These are phyloP conservation scores for Rhinichthys klamathensis DNA, from an alignment of 2,113 vertebrate genomes.

Conservation along the genomic window DNA sequence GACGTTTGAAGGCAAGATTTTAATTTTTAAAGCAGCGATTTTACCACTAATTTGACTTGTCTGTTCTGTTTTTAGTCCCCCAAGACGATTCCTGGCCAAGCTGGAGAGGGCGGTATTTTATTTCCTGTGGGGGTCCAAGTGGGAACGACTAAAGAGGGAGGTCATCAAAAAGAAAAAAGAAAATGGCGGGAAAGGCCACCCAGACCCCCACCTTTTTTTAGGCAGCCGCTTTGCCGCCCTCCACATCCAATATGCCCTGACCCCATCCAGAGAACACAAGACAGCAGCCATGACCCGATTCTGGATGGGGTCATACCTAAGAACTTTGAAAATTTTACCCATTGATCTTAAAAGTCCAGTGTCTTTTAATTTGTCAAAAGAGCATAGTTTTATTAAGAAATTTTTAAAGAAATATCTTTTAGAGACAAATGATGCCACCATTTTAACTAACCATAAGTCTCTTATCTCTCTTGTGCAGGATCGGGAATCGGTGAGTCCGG, in stretches of 20 bases:
- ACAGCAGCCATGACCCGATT: too few relatives aligned
- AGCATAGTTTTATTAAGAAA: not conserved
- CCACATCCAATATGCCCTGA: too few relatives aligned
- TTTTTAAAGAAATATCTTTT: not conserved
- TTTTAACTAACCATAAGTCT: not conserved
- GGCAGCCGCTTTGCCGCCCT: too few relatives aligned
- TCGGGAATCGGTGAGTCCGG: not conserved
- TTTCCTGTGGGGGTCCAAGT: too few relatives aligned
- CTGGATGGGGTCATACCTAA: too few relatives aligned
- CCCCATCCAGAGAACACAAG: too few relatives aligned
- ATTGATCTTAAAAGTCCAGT: not conserved
- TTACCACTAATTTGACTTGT: conserved; percentile 36
- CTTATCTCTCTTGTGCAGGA: not conserved
- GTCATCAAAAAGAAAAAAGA: too few relatives aligned
- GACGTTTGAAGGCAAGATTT: conserved; percentile 23
- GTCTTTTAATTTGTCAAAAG: rapidly evolving
- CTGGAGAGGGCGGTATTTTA: not conserved
- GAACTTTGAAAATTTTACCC: not conserved
- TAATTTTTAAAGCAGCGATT: conserved; percentile 46
- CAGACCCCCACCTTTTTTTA: too few relatives aligned
- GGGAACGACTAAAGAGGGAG: too few relatives aligned
- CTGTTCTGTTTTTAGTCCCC: conserved; percentile 44
- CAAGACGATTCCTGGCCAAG: rapidly evolving
- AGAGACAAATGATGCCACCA: not conserved
- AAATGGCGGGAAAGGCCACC: too few relatives aligned